Evolutionary conservation across 2,113 vertebrate genomes (phyloP), one percentile per base, ranked within the genome.

Genomic region (Galemys pyrenaicus): DNA sequence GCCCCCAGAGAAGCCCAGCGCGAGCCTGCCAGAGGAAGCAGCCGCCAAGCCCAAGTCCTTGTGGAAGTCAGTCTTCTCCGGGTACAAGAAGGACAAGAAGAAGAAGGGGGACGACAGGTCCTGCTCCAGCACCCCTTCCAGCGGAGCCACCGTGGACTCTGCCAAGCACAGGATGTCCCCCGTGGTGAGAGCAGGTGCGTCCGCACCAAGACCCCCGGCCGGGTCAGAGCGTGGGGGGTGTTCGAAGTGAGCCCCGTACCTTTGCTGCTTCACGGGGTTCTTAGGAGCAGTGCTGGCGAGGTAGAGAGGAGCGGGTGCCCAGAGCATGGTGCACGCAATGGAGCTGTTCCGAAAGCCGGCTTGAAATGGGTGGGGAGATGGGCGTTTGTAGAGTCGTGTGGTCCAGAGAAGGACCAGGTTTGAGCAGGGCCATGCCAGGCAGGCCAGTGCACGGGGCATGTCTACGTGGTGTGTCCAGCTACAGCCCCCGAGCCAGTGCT

Each of bases 31-130:
- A 24, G 95, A 99, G 1, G 99, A 99, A 2, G 98, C 98, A 10
- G 97, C 98, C 0, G 96, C 99, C 71, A 99, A 99, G 89, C 99
- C 99, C 96, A 99, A 98, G 97, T 99, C 99, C 0, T 88, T 99
- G 85, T 99, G 99, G 99, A 99, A 99, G 94, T 98, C 99, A 0
- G 99, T 99, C 67, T 99, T 99, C 97, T 99, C 99, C 0, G 99
- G 99, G 5, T 99, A 99, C 97, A 99, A 99, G 97, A 99, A 99
- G 97, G 99, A 99, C 97, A 99, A 99, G 90, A 99, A 99, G 98
- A 99, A 99, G 96, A 99, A 99, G 90, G 46, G 96, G 0, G 99
- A 99, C 0, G 98, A 99, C 13, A 99, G 98, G 93, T 99, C 99
- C 0, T 99, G 98, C 91, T 98, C 99, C 1, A 99, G 99, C 97